phyloP scores from a whole-genome alignment of 2,113 vertebrate species.

The Desmodus rotundus region DNA sequence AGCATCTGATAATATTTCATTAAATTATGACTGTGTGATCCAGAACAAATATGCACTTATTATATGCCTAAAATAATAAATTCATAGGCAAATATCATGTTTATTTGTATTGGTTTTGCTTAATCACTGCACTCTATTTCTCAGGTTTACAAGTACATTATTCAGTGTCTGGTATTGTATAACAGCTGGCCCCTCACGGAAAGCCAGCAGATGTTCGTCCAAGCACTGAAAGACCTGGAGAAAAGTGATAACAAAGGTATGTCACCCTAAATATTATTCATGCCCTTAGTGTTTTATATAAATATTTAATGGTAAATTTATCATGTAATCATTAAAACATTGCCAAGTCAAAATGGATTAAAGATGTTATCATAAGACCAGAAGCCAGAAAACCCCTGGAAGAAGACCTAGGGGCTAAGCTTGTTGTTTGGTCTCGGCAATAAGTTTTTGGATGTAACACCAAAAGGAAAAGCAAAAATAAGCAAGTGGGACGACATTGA shows the following conservation, averaged over 20 bases:
- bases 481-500: background rate
- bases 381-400: background rate
- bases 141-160: slow-evolving; percentile 87
- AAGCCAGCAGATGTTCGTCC: slow-evolving; percentile 81
- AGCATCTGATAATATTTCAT: background rate
- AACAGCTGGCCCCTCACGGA: slow-evolving; percentile 89
- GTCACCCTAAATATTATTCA: slow-evolving; percentile 7
- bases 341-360: background rate
- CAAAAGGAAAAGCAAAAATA: background rate
- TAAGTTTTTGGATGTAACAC: background rate
- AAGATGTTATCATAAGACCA: background rate
- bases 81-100: background rate
- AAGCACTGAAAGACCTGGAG: slow-evolving; percentile 84
- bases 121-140: slow-evolving; percentile 64
- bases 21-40: background rate
- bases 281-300: background rate
- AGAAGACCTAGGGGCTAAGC: background rate
- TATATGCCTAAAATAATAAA: background rate
- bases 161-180: slow-evolving; percentile 87
- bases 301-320: background rate
- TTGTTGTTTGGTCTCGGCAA: no score
- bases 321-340: background rate
- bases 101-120: background rate
- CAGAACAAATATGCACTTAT: background rate
- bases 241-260: slow-evolving; percentile 87